A percentile compares a stretch with the other conserved stretches of the same genome.
phyloP scores from a whole-genome alignment of 1,140 invertebrate species.

The Pseudomyrmex concolor region DNA sequence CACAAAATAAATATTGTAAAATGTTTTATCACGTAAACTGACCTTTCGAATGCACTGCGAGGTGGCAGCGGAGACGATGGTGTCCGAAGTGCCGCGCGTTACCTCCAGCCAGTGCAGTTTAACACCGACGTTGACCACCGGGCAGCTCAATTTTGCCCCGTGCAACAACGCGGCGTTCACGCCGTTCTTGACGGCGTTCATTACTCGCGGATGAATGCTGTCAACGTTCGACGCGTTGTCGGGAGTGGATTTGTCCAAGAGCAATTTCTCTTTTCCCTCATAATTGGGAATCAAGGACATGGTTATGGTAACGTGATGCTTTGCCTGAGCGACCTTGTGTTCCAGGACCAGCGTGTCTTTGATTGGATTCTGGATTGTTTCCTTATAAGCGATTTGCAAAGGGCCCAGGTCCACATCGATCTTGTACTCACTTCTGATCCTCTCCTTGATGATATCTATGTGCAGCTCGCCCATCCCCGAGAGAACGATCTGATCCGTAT shows the following conservation, averaged over 20 bases:
- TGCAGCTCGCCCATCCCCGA: slow-evolving; percentile 98
- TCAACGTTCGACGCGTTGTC: slow-evolving; percentile 88
- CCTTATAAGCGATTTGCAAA: slow-evolving; percentile 97
- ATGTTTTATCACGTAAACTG: neutral
- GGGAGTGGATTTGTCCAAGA: slow-evolving; percentile 87
- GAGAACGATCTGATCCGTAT: slow-evolving; percentile 95
- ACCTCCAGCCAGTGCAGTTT: slow-evolving; percentile 91
- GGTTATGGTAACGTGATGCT: slow-evolving; percentile 86
- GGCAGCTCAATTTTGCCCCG: slow-evolving; percentile 91
- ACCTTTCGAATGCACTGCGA: slow-evolving; percentile 92
- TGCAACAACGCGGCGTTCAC: slow-evolving; percentile 87
- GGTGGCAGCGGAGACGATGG: slow-evolving; percentile 91
- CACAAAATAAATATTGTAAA: neutral
- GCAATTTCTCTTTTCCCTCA: slow-evolving; percentile 79
- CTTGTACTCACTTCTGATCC: slow-evolving; percentile 95
- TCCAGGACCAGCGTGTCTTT: slow-evolving; percentile 87
- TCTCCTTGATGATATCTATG: slow-evolving; percentile 96
- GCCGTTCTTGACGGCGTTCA: slow-evolving; percentile 88
- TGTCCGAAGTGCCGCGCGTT: slow-evolving; percentile 89
- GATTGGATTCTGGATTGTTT: slow-evolving; percentile 87
- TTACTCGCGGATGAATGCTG: slow-evolving; percentile 86
- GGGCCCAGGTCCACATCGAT: slow-evolving; percentile 96
- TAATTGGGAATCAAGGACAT: slow-evolving; percentile 86
- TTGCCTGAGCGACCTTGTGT: slow-evolving; percentile 88
- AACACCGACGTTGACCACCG: slow-evolving; percentile 90